Evolutionary conservation across 1,140 invertebrate species (phyloP), one percentile per base, ranked within the genome.

Genomic region (Panulirus ornatus): DNA sequence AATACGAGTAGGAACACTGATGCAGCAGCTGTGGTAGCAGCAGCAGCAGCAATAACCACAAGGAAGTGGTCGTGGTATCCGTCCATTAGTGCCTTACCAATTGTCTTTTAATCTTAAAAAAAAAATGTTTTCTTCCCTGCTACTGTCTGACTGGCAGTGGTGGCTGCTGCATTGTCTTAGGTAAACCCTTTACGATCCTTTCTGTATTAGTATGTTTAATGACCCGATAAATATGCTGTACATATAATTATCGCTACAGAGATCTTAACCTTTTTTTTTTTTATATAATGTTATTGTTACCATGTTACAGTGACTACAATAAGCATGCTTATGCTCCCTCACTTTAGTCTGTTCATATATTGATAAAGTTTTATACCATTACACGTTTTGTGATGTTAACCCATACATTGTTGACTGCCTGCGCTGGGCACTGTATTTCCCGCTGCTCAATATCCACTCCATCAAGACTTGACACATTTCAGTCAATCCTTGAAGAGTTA

Each of bases 231-330:
- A 44, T 42, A 76, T n/a, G n/a, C 19, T 76, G 75, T 76, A 76
- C 40, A 76, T 76, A 76, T 76, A 76, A 76, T 40, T 44, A 47
- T 44, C 44, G n/a, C 75, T 30, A 76, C 75, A 76, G 75, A 76
- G 75, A 76, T 76, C 40, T 71, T 76, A 76, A 76, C 75, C 38
- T 47, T 42, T 76, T 76, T 44, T 76, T n/a, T 76, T 47, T 42
- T 76, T 76, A 76, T 76, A 42, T 76, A n/a, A 76, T 36, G 30
- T 76, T 40, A 27, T 47, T 76, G 75, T 75, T 75, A 76, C 38
- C 27, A 44, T 76, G 75, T 76, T 76, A n/a, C 40, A 76, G 8
- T 5, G 38, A 44, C 27, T 40, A 27, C 44, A 76, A 76, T 76
- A 76, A 76, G 75, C 75, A 76, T 76, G 75, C 75, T 76, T 76